These are phyloP conservation scores for Formica selysi DNA, from an alignment of 1,140 invertebrate genomes.

Conservation along the genomic window DNA sequence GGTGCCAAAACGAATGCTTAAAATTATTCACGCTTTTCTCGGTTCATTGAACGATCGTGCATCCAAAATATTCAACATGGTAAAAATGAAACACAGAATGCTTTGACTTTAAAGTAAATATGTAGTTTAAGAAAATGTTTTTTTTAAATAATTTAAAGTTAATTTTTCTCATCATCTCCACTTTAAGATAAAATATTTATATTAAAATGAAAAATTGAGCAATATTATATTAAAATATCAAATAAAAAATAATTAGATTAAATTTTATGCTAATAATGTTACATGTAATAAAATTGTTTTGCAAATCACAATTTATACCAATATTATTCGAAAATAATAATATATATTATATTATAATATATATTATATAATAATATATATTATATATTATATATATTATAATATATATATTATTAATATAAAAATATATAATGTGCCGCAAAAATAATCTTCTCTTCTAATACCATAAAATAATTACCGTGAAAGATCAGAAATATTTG, in stretches of 20 bases:
- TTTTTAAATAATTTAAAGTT: neutral
- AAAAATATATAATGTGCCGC: neutral
- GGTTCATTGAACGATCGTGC: conserved; percentile 53
- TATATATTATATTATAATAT: too few relatives aligned
- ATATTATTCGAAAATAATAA: neutral
- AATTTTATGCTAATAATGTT: neutral
- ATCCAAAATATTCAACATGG: neutral
- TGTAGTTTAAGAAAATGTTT: neutral
- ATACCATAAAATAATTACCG: neutral
- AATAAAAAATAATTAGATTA: neutral
- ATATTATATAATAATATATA: too few relatives aligned
- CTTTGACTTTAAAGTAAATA: neutral
- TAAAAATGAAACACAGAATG: neutral
- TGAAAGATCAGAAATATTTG: neutral
- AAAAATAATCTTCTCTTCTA: neutral
- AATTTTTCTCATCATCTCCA: neutral
- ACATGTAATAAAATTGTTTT: neutral
- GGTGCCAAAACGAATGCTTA: conserved; percentile 3
- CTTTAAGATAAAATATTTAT: neutral
- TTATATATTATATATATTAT: neutral
- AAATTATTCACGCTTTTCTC: conserved; percentile 18
- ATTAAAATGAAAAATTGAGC: neutral
- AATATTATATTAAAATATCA: neutral
- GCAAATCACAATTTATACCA: neutral
- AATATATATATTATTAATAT: neutral